Conservation (phyloP, 2,797 vertebrate species). For the Mergus octosetaceus region DNA sequence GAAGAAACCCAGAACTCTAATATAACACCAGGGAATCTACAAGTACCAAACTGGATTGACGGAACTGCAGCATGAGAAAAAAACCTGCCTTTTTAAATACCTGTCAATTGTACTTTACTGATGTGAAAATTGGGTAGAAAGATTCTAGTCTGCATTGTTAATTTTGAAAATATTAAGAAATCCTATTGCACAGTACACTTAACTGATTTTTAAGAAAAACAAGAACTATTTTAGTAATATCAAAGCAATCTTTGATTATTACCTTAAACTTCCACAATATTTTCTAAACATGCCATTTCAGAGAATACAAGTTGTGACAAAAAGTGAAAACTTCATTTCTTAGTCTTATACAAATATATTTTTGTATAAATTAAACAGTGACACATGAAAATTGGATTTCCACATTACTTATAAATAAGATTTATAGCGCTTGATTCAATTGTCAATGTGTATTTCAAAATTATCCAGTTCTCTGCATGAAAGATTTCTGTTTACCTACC, state of each 20-base stretch:
- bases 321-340: neutral
- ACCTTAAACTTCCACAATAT: neutral
- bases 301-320: neutral
- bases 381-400: neutral
- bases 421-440: neutral
- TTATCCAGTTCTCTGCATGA: neutral
- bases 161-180: neutral
- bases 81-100: neutral
- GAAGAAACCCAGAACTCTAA: neutral
- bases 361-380: neutral
- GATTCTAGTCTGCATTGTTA: neutral
- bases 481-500: neutral
- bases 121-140: neutral
- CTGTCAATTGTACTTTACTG: no score
- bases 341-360: neutral
- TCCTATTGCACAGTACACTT: neutral
- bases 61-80: neutral
- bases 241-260: neutral
- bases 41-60: neutral
- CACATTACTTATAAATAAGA: neutral
- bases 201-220: neutral
- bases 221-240: neutral
- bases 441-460: neutral
- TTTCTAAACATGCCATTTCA: neutral
- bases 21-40: neutral